phyloP scores from a whole-genome alignment of 2,888 invertebrate genomes.

The Philereme transversata region DNA sequence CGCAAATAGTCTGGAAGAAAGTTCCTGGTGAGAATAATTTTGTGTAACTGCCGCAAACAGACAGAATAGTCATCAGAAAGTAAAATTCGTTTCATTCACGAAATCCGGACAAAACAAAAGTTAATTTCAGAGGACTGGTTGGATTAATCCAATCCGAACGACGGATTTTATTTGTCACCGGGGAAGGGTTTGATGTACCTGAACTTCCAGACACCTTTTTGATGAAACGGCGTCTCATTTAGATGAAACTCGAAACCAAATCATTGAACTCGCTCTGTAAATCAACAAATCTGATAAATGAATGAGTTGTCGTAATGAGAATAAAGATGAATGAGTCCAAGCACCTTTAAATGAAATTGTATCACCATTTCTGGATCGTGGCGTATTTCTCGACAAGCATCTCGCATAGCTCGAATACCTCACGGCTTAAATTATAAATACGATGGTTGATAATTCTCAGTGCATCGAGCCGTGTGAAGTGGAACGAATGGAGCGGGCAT shows the following conservation, averaged over 20 bases:
- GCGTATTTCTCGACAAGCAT: slow-evolving; percentile 33
- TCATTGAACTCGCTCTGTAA: slow-evolving; percentile 1
- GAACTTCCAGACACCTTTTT: slow-evolving; percentile 12
- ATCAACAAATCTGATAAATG: slow-evolving; percentile 21
- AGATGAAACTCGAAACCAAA: slow-evolving; percentile 8
- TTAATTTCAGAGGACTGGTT: slow-evolving; percentile 43
- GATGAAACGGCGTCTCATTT: slow-evolving; percentile 5
- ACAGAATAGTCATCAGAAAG: slow-evolving; percentile 27
- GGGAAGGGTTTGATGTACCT: slow-evolving; percentile 30
- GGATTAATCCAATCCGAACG: slow-evolving; percentile 44
- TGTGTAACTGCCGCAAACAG: slow-evolving; percentile 25
- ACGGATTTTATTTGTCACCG: slow-evolving; percentile 41
- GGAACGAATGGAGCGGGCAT: slow-evolving; percentile 53
- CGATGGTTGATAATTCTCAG: slow-evolving; percentile 48
- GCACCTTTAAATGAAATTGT: slow-evolving; percentile 26
- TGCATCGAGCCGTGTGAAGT: slow-evolving; percentile 59
- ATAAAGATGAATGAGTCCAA: slow-evolving; percentile 27
- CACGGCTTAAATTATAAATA: slow-evolving; percentile 57
- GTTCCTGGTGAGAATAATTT: not conserved
- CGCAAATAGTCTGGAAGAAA: slow-evolving; percentile 35
- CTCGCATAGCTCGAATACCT: slow-evolving; percentile 50
- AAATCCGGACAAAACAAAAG: slow-evolving; percentile 29
- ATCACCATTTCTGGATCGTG: slow-evolving; percentile 25
- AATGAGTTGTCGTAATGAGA: slow-evolving; percentile 20
- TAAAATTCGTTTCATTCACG: slow-evolving; percentile 31